A percentile compares a stretch with the other conserved stretches of the same genome.
Evolutionary conservation across 2,888 invertebrate genomes (phyloP).

Genomic region (Plagodis pulveraria): DNA sequence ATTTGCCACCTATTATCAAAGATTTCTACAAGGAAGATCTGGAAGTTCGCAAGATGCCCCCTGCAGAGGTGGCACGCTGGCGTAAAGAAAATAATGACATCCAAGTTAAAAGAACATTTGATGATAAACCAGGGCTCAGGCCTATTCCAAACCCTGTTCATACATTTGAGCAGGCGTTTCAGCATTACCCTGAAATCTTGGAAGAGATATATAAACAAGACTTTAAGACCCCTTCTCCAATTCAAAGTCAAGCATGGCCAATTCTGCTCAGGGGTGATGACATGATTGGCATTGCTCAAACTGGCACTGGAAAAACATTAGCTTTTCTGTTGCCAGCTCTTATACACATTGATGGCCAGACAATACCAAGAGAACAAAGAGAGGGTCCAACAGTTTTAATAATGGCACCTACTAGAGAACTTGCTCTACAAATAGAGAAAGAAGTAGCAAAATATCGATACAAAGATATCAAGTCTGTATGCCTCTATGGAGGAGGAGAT

Average conservation of each 20-base stretch:
- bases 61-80: conserved; percentile 86
- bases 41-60: conserved; percentile 87
- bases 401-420: conserved; percentile 96
- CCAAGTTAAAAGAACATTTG: conserved; percentile 88
- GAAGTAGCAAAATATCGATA: conserved; percentile 96
- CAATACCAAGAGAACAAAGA: conserved; percentile 88
- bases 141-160: conserved; percentile 91
- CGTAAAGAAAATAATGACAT: conserved; percentile 89
- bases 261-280: conserved; percentile 95
- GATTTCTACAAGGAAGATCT: conserved; percentile 93
- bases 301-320: conserved; percentile 97
- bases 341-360: conserved; percentile 96
- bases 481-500: conserved; percentile 96
- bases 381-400: conserved; percentile 94
- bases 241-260: conserved; percentile 98
- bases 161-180: conserved; percentile 93
- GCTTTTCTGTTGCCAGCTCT: conserved; percentile 97
- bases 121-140: conserved; percentile 69
- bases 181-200: conserved; percentile 92
- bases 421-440: conserved; percentile 96
- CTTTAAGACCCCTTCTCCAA: conserved; percentile 94
- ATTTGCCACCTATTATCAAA: conserved; percentile 89
- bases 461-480: conserved; percentile 93
- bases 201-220: conserved; percentile 91
- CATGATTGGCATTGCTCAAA: conserved; percentile 98